Base-by-base conservation (phyloP, 2,888 invertebrate genomes). In the Neoascia interrupta region DNA sequence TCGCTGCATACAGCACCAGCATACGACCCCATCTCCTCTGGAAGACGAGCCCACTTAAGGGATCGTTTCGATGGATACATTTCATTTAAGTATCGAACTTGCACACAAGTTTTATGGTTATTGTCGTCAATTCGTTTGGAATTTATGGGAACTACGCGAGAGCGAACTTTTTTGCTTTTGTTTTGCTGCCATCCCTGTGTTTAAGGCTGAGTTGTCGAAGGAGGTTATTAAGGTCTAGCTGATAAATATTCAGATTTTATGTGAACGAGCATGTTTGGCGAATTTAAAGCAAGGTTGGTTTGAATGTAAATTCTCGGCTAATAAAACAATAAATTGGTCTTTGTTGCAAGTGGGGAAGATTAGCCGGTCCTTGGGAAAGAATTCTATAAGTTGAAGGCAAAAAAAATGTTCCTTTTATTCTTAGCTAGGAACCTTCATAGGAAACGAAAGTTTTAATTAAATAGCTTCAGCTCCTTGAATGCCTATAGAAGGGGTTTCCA, bases 21-120 rank as follows among this genome's bases (percentile, higher is more conserved):
- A 11, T 26, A 8, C 26, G n/a, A n/a, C 26, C 26, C 26, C 26
- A 21, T 13, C 13, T 13, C 6, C 18, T 34, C 31, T 16, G 19
- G 6, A 5, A 8, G 21, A 18, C 18, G 8, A 13, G 11, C 13
- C 31, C 23, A 53, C 51, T 64, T 64, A 8, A 41, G 43, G 53
- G 31, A 39, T 53, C 53, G 34, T 31, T 43, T 21, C 43, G 34
- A 53, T 43, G 63, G 34, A 64, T 53, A 23, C 41, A 53, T 64
- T 53, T 43, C 23, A n/a, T 34, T 53, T 64, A 23, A 64, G 63
- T 43, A 64, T 53, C 53, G 43, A 53, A 61, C 31, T 61, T 61
- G 61, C 49, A 39, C 49, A 47, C 60, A 28, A 28, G 21, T 64
- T 64, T 64, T 64, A 64, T 64, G 51, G 51, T 64, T 64, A 64